Conservation (phyloP, 2,797 vertebrate species). For the Myotis myotis region DNA sequence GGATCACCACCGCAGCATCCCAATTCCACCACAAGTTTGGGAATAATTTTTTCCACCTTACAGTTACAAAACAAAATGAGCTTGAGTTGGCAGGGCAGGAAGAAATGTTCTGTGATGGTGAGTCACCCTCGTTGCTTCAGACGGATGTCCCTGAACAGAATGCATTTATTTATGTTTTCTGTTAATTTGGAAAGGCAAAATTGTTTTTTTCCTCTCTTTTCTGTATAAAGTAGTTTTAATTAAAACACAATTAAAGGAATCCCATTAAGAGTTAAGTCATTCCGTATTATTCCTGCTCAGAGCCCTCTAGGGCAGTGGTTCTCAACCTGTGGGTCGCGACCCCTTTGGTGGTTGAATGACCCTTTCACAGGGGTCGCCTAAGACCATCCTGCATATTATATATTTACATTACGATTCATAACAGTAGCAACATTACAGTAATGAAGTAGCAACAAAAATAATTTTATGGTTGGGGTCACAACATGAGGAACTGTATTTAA, state of each 20-base stretch:
- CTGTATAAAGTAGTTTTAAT: constrained; percentile 43
- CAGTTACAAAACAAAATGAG: neutral
- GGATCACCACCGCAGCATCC: neutral
- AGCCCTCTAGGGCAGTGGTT: neutral
- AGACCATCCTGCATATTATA: too few species aligned
- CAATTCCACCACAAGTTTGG: neutral
- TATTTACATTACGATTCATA: too few species aligned
- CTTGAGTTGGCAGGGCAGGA: neutral
- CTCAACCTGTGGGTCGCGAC: too few species aligned
- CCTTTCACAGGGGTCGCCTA: too few species aligned
- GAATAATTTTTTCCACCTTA: neutral
- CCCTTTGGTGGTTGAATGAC: too few species aligned
- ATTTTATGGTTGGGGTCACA: too few species aligned
- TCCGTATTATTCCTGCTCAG: neutral
- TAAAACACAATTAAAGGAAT: constrained; percentile 1
- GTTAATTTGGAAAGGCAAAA: constrained; percentile 38
- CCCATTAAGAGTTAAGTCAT: neutral
- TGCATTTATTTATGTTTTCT: constrained; percentile 56
- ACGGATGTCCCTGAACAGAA: constrained; percentile 43
- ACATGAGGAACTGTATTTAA: too few species aligned
- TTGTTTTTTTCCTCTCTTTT: neutral
- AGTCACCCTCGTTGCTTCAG: constrained; percentile 46
- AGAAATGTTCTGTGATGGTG: constrained; percentile 10
- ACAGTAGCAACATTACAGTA: too few species aligned
- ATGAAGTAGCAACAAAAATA: too few species aligned